Evolutionary conservation across 2,797 vertebrate genomes (phyloP), one percentile per base, ranked within the genome.

Genomic region (Tauraco hartlaubi): DNA sequence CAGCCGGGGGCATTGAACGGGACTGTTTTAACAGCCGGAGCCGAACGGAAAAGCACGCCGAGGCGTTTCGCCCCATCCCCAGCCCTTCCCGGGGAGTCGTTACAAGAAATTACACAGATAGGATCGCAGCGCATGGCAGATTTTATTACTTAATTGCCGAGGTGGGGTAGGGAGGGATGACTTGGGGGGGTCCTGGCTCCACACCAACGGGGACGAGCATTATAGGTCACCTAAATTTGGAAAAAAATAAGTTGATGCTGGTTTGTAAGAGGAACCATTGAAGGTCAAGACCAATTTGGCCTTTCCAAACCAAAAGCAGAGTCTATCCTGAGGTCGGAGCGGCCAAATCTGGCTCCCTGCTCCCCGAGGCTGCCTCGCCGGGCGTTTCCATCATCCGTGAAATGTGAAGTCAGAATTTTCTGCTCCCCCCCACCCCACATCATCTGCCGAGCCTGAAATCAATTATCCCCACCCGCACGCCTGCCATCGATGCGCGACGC

Each of bases 71-170:
- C 85, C 55, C 4, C 0, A 6, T 23, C 56, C 37, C 90, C 90
- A 37, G 76, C 66, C 82, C 73, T 90, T 95, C 64, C 80, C 0
- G 23, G 72, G 59, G 77, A 87, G 26, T 78, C 26, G n/a, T 91
- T 90, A 59, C 21, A 37, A 88, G 84, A 75, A 92, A 96, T 91
- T 69, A 43, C 71, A 54, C 4, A 55, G 86, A 77, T 71, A n/a
- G 59, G 61, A 96, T 94, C 78, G 46, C 84, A 31, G 59, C 6
- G 4, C 68, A 4, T 2, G 9, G 31, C 55, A 9, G 20, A 59
- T 72, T 87, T 90, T 71, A 58, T 43, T 59, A 23, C 82, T 66
- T 66, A 67, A 84, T 76, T 73, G 71, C 77, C 2, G 3, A 74
- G 18, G 49, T 37, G 66, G 61, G 52, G 90, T n/a, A 9, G 52